Evolutionary conservation across 2,888 invertebrate species (phyloP), one percentile per base, ranked within the genome.

Genomic region (Patella depressa): DNA sequence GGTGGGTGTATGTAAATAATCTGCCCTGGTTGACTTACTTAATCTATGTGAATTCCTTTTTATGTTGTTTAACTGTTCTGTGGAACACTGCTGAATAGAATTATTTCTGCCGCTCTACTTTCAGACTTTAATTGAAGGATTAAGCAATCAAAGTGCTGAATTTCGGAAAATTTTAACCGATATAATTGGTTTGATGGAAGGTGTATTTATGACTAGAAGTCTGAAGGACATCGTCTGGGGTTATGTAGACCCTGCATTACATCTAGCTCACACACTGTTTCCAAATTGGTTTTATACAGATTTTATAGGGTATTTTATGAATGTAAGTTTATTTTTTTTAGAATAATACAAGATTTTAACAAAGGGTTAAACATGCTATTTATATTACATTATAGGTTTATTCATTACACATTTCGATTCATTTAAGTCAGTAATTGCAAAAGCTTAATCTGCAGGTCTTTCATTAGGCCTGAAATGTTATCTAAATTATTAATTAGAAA

Each of bases 171-270:
- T 83, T 24, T 53, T 88, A 24, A 29, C 70, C 0, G 71, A 80
- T 12, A 75, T 65, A 65, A 24, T 65, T 19, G 65, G 65, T 24
- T 72, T 79, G 34, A 77, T 79, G 7, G 87, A 88, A 72, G 81
- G 83, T 57, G 73, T 88, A 0, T 86, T 90, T 75, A 84, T 86
- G 75, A 84, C 80, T 5, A 80, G 85, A 74, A 85, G 85, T 69
- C 83, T 87, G 70, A 82, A 81, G 17, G 89, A 90, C 24, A 92
- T 97, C 0, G 96, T 97, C 88, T 95, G 95, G 2, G 97, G 97
- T 0, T 97, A 96, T 88, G 93, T 93, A 1, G 97, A 97, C 89
- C 92, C 94, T 0, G 90, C 96, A 75, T 93, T 97, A 65, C 79
- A 81, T 78, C 93, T 83, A 5, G 83, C 86, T 11, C 80, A 85